Evolutionary conservation across 1,140 invertebrate genomes (phyloP), one percentile per base, ranked within the genome.

Genomic region (Dendroctonus ponderosae): DNA sequence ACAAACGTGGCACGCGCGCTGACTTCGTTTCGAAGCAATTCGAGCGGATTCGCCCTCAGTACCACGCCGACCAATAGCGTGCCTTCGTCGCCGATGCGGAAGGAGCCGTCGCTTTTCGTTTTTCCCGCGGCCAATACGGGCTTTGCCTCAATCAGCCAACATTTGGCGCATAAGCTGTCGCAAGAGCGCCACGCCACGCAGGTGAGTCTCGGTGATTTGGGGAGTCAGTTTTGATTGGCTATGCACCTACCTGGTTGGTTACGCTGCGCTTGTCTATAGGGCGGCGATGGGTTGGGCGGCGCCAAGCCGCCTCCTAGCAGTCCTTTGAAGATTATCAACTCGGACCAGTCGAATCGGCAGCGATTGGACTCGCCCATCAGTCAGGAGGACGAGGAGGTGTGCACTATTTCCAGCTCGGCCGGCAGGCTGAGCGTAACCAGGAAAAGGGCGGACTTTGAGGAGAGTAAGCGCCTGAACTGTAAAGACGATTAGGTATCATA

Each of bases 51-150:
- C 72, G 75, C 46, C 66, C 81, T 79, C 9, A 63, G 64, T 56
- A 67, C 77, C 64, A 78, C 81, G 0, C 80, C 82, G 0, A 79
- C 79, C 38, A 77, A 80, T 50, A 84, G 84, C 38, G 84, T 87
- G 73, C 86, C 86, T 3, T 86, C 85, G 40, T 89, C 87, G 6
- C 87, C 86, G 11, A 82, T 88, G 78, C 83, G 83, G 58, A 88
- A 87, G 77, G 87, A 88, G 67, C 52, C 79, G 8, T 82, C 83
- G 7, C 80, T 84, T 3, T 83, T 85, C 69, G 79, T 76, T 76
- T 84, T 79, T 75, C 72, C 78, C 6, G 61, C 60, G 7, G 51
- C 49, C 4, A 59, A 52, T 44, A 48, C 39, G 67, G 59, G 72
- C 49, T 70, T 67, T 44, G 68, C 69, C 38, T 74, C 50, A 69